These are phyloP conservation scores for Bimastos eiseni DNA, from an alignment of 2,888 invertebrate genomes.

Conservation along the genomic window DNA sequence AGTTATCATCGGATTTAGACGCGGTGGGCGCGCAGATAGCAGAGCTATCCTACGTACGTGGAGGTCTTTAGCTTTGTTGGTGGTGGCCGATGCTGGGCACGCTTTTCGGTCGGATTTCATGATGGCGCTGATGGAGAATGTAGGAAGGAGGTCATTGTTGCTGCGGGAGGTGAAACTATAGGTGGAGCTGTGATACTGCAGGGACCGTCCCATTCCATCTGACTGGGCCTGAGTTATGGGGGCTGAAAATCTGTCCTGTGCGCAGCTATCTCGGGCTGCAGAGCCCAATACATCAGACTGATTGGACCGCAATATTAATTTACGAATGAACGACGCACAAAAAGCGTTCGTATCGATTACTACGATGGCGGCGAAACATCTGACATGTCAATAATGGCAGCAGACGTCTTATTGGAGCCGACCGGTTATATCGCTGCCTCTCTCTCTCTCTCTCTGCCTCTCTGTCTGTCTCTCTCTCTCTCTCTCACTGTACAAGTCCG, in stretches of 20 bases:
- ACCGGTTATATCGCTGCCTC: not conserved
- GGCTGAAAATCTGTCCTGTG: not conserved
- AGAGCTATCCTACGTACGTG: no score
- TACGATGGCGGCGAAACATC: not conserved
- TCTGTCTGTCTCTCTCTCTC: not conserved
- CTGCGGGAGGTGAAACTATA: not conserved
- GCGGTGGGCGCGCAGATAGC: not conserved
- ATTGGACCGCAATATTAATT: not conserved
- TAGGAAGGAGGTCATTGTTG: not conserved
- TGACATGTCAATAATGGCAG: not conserved
- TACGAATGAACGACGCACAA: slow-evolving; percentile 3
- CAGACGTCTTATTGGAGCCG: not conserved
- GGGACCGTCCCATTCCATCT: not conserved
- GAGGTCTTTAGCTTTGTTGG: not conserved
- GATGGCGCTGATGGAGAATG: not conserved
- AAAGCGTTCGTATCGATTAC: not conserved
- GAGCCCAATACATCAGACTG: not conserved
- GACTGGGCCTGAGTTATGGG: not conserved
- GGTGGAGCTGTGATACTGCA: not conserved
- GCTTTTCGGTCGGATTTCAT: slow-evolving; percentile 1
- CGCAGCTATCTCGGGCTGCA: not conserved
- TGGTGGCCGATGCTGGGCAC: not conserved
- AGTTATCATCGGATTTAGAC: slow-evolving; percentile 5
- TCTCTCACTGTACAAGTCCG: not conserved
- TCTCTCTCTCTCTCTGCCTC: not conserved